A percentile compares a stretch with the other conserved stretches of the same genome.
phyloP scores from a whole-genome alignment of 2,797 vertebrate genomes.

The Aplochiton taeniatus region DNA sequence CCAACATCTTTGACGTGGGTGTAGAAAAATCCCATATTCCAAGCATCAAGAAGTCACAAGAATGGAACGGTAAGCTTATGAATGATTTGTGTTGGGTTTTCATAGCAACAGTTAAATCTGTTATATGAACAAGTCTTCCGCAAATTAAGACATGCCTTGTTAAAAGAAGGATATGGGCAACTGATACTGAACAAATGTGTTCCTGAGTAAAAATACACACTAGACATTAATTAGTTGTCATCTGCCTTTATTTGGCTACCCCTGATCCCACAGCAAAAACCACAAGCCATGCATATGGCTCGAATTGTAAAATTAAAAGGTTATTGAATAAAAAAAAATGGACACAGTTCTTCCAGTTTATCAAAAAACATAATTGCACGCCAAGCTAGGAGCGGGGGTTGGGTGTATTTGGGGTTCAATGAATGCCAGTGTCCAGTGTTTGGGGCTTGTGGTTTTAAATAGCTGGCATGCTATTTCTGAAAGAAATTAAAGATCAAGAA shows the following conservation, averaged over 20 bases:
- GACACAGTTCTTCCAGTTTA: slow-evolving; percentile 20
- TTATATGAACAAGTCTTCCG: too few relatives aligned
- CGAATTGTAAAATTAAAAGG: slow-evolving; percentile 17
- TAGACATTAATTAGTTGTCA: neutral
- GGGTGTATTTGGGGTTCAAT: too few relatives aligned
- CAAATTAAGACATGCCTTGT: too few relatives aligned
- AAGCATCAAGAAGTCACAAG: too few relatives aligned
- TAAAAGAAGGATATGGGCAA: neutral
- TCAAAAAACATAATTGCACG: slow-evolving; percentile 37
- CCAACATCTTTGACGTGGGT: too few relatives aligned
- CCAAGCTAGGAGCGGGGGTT: neutral
- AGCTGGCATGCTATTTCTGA: too few relatives aligned
- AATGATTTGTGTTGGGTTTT: too few relatives aligned
- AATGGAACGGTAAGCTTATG: too few relatives aligned
- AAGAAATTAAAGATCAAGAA: neutral
- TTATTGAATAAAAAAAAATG: slow-evolving; percentile 37
- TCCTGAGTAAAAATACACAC: neutral
- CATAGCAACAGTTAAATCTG: too few relatives aligned
- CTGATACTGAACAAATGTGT: neutral
- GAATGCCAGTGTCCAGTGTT: neutral
- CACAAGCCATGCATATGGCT: neutral
- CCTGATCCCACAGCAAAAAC: slow-evolving; percentile 2
- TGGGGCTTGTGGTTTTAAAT: neutral
- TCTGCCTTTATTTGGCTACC: neutral
- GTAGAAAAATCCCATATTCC: too few relatives aligned